These are phyloP conservation scores for Amblyraja radiata DNA, from an alignment of 2,797 vertebrate genomes.

Conservation along the genomic window DNA sequence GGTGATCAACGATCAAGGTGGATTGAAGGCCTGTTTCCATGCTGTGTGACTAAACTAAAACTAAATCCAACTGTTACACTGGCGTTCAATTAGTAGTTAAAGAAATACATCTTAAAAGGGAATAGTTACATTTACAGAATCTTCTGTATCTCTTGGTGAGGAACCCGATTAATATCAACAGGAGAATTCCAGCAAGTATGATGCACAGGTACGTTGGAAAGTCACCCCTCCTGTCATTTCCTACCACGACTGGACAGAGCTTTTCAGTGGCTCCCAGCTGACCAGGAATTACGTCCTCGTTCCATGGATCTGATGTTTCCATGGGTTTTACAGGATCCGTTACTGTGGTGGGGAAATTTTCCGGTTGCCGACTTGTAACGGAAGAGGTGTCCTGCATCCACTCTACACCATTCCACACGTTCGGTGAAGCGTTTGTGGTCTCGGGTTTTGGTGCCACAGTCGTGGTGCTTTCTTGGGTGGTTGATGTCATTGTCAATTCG, in stretches of 20 bases:
- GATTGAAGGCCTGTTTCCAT: no score
- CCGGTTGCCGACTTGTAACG: neutral
- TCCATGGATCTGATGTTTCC: constrained; percentile 7
- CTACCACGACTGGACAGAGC: neutral
- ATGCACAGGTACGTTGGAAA: neutral
- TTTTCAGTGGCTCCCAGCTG: neutral
- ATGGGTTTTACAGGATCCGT: neutral
- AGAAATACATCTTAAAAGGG: neutral
- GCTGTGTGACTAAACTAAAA: no score
- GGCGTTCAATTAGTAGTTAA: neutral
- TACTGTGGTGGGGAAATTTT: neutral
- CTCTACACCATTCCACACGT: neutral
- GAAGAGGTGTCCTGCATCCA: constrained; percentile 26
- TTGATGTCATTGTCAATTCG: neutral
- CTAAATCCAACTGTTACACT: neutral
- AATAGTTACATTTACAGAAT: constrained; percentile 11
- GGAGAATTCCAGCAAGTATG: constrained; percentile 31
- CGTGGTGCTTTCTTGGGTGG: neutral
- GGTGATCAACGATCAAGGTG: no score
- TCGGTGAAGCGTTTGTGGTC: neutral
- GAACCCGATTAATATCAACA: constrained; percentile 1
- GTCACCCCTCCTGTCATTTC: neutral
- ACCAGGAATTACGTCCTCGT: neutral
- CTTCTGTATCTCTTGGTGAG: neutral
- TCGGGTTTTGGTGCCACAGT: neutral